Conservation (phyloP, 2,888 invertebrate genomes). For the Gastrophysa polygoni region DNA sequence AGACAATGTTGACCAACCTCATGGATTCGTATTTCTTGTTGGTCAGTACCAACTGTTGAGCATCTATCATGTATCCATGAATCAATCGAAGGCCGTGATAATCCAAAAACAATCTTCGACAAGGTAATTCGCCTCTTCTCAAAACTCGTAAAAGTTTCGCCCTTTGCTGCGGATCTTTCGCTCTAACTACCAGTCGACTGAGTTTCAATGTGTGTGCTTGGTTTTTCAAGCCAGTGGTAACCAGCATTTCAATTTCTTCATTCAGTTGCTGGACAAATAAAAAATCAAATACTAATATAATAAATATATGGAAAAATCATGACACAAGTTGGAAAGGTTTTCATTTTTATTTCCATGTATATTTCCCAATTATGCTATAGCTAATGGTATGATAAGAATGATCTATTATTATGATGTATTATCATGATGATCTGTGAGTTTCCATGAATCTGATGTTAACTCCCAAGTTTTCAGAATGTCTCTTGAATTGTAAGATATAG, state of each 20-base stretch:
- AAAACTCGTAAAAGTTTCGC: constrained; percentile 78
- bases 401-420: too few relatives aligned
- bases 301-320: background rate
- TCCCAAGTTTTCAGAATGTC: too few relatives aligned
- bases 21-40: constrained; percentile 51
- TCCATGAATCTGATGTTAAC: too few relatives aligned
- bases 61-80: constrained; percentile 91
- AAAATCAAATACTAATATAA: constrained; percentile 22
- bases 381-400: too few relatives aligned
- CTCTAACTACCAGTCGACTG: constrained; percentile 90
- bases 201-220: constrained; percentile 88
- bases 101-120: constrained; percentile 85
- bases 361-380: too few relatives aligned
- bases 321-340: too few relatives aligned
- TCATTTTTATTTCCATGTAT: too few relatives aligned
- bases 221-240: constrained; percentile 82
- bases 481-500: too few relatives aligned
- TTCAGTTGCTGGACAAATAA: constrained; percentile 73
- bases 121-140: constrained; percentile 79
- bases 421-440: too few relatives aligned
- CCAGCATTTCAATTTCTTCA: constrained; percentile 84
- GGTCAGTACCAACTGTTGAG: constrained; percentile 56
- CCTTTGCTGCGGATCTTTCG: constrained; percentile 80
- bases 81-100: constrained; percentile 91
- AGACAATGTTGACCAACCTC: constrained; percentile 35